Base-by-base conservation (phyloP, 1,140 invertebrate genomes). In the Holcopasites calliopsidis region DNA sequence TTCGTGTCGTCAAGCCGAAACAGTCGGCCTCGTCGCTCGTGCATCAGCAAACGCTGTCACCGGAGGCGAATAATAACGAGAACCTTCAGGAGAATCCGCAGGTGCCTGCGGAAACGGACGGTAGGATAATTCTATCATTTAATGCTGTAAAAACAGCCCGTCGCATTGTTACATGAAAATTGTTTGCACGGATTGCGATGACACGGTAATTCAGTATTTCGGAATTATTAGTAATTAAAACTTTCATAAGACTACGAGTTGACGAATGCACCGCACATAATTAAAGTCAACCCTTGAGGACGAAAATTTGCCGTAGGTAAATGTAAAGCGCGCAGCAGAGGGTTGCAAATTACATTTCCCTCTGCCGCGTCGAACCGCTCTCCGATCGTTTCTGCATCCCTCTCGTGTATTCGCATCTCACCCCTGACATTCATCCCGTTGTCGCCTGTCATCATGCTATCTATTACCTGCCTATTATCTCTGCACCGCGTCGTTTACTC, bases 1-100 rank as follows among this genome's bases (percentile, higher is more conserved):
- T 92, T 68, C 87, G 91, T 4, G 88, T 92, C 54, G 91, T 92
- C 61, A 92, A 91, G 38, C 91, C 91, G 0, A 92, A 91, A 73
- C 90, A 92, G 76, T 44, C 88, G 31, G 64, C 83, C 1, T 76
- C 80, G 0, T 76, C 86, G 38, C 35, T 89, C 10, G 81, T 84
- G 13, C 88, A 91, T 61, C 87, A 89, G 38, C 76, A 86, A 35
- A 28, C 80, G 4, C 21, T 86, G 40, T 55, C 84, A 8, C 49
- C 82, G 57, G 90, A 91, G 57, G 80, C 86, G 0, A 91, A 91
- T 55, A 91, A 91, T 60, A 91, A 91, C 65, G 88, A 91, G 4
- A 88, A 87, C 72, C 28, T 84, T 40, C 88, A 88, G 35, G 90
- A 90, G 35, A 88, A 80, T 33, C 75, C 85, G 1, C 86, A 86